These are phyloP conservation scores for Diarsia mendica DNA, from an alignment of 2,888 invertebrate species.

Conservation along the genomic window DNA sequence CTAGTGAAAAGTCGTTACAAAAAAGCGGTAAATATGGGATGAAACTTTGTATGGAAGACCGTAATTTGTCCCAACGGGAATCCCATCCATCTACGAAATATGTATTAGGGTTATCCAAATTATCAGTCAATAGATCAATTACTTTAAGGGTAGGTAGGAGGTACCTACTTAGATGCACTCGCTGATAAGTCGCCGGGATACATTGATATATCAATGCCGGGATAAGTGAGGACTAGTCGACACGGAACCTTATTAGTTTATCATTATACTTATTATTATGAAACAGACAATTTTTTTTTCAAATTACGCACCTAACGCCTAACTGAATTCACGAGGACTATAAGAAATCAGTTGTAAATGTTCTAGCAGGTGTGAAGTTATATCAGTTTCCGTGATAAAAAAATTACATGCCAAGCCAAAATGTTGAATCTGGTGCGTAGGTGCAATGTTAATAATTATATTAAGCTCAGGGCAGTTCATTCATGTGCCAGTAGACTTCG, in stretches of 20 bases:
- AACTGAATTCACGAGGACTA: background rate
- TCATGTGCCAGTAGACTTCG: conserved; percentile 18
- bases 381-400: background rate
- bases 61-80: background rate
- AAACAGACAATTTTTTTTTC: background rate
- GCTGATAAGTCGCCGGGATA: too few species aligned
- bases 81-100: background rate
- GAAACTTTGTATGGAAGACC: background rate
- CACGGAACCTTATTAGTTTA: too few species aligned
- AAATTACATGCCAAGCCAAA: conserved; percentile 38
- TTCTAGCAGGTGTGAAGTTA: background rate
- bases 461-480: conserved; percentile 18
- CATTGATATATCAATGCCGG: too few species aligned
- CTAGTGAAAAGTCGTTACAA: background rate
- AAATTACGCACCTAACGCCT: background rate
- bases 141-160: too few species aligned
- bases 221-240: too few species aligned
- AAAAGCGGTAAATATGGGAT: background rate
- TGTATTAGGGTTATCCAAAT: too few species aligned
- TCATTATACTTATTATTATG: too few species aligned
- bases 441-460: conserved; percentile 20
- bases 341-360: background rate
- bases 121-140: too few species aligned
- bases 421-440: conserved; percentile 4
- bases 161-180: too few species aligned